Evolutionary conservation across 2,888 invertebrate genomes (phyloP).

Genomic region (Pyralis farinalis): DNA sequence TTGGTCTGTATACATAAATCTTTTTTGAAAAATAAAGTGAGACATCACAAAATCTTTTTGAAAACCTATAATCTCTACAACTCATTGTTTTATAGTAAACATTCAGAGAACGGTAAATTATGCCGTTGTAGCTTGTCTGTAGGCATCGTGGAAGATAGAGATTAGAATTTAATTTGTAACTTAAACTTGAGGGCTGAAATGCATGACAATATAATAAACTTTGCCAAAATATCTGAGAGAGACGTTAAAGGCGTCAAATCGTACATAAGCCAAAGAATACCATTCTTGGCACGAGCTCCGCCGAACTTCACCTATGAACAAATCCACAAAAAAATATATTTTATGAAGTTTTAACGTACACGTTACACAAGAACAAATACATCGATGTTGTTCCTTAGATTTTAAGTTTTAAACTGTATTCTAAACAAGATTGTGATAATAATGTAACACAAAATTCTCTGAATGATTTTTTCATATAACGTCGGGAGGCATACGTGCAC

Average conservation of each 20-base stretch:
- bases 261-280: slow-evolving; percentile 57
- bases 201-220: background rate
- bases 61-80: too few species aligned
- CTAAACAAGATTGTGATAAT: too few species aligned
- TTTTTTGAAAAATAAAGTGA: background rate
- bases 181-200: background rate
- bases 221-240: slow-evolving; percentile 9
- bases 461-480: too few species aligned
- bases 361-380: background rate
- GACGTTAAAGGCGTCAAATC: slow-evolving; percentile 36
- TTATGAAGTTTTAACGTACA: background rate
- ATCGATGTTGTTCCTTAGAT: background rate
- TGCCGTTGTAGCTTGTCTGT: too few species aligned
- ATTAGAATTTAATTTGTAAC: too few species aligned
- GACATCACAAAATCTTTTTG: too few species aligned
- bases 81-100: too few species aligned
- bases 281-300: slow-evolving; percentile 54
- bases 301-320: slow-evolving; percentile 25
- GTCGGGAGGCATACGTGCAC: too few species aligned
- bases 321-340: slow-evolving; percentile 6
- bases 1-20: background rate
- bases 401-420: too few species aligned
- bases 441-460: too few species aligned
- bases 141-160: too few species aligned
- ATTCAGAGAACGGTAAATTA: too few species aligned